phyloP scores from a whole-genome alignment of 1,140 invertebrate species.

The Pseudomyrmex pallidus region DNA sequence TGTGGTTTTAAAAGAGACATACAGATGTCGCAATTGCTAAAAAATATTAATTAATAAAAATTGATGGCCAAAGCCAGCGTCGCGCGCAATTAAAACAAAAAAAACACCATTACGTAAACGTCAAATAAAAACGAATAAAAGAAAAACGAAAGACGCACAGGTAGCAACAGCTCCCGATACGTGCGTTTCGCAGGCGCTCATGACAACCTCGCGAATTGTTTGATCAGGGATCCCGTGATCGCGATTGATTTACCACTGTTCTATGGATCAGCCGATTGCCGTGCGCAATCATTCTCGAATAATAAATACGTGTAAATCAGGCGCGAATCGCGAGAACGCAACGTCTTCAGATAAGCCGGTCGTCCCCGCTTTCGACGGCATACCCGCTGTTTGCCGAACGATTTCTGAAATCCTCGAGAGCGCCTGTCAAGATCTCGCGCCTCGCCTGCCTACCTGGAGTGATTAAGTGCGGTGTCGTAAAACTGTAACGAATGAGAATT shows the following conservation, averaged over 20 bases:
- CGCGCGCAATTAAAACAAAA: too few species aligned
- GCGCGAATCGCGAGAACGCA: conserved; percentile 74
- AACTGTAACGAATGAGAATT: conserved; percentile 72
- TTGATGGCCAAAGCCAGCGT: too few species aligned
- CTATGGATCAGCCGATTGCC: conserved; percentile 68
- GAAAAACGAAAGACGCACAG: background rate
- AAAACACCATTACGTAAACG: too few species aligned
- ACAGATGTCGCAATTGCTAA: too few species aligned
- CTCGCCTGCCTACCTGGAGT: conserved; percentile 70
- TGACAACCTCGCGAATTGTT: conserved; percentile 56
- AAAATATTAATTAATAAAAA: too few species aligned
- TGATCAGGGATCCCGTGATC: conserved; percentile 55
- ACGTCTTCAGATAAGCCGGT: conserved; percentile 80
- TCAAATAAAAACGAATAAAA: background rate
- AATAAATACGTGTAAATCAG: conserved; percentile 84
- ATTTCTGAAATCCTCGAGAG: conserved; percentile 79
- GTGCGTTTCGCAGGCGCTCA: conserved; percentile 10
- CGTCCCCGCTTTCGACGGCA: conserved; percentile 63
- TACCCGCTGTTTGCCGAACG: conserved; percentile 77
- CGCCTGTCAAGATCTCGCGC: conserved; percentile 72
- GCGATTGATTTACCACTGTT: conserved; percentile 78
- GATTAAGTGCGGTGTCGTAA: conserved; percentile 80
- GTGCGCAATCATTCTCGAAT: conserved; percentile 65
- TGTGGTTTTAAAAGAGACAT: too few species aligned
- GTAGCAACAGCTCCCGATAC: conserved; percentile 14